Evolutionary conservation across 2,888 invertebrate genomes (phyloP), one percentile per base, ranked within the genome.

Genomic region (Chironomus tentans): DNA sequence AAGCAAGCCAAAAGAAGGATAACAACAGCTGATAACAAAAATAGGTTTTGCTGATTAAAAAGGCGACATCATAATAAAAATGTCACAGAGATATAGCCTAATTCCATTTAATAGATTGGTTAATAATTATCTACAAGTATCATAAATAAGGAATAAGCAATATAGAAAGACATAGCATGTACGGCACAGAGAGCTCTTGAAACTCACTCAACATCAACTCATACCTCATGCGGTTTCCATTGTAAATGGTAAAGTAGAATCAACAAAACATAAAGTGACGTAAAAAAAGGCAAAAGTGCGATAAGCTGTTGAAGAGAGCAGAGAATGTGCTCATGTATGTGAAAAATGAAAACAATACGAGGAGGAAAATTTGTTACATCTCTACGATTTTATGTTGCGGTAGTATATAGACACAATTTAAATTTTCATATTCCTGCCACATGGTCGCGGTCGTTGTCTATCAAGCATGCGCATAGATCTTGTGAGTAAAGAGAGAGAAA

Each of bases 331-430:
- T 65, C 22, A 24, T 24, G 65, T 24, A 22, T 65, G 24, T 24
- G 65, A 65, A 65, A 65, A 65, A 65, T 65, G 65, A 65, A 65
- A 65, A 65, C 65, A 65, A 65, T 65, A 65, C 18, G 65, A 38
- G 38, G 38, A 38, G 21, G 22, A 65, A 65, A 65, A 65, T 65
- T 24, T 21, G 18, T 56, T 56, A 7, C 18, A 65, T 65, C 24
- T 65, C 12, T 22, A 65, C 65, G 65, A 65, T 65, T 15, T 56
- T 24, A 13, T 65, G 65, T 65, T 65, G 65, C 65, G 65, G 65
- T 65, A 65, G 65, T 65, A 65, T 22, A 24, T 65, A 65, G 24
- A 15, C 56, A 56, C 56, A 56, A 56, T 56, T 56, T 56, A 56
- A 18, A 15, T 18, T 56, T 56, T 56, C 56, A 56, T 13, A 13